Evolutionary conservation across 2,888 invertebrate genomes (phyloP).

Genomic region (Plusia festucae): DNA sequence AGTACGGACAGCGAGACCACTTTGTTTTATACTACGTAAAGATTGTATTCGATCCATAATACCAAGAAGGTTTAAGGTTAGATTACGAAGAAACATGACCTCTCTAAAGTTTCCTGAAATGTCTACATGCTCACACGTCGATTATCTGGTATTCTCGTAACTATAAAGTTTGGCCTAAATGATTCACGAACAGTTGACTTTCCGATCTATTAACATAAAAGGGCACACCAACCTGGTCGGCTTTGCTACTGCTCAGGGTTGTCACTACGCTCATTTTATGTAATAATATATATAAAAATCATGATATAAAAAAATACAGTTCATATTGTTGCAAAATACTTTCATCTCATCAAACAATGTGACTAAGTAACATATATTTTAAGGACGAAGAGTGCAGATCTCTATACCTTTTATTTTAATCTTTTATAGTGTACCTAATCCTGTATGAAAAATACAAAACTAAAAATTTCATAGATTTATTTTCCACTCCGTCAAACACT

Average conservation of each 20-base stretch:
- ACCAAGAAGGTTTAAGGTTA: slow-evolving; percentile 1
- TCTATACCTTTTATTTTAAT: neutral
- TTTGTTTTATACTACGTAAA: no score
- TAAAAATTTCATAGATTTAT: slow-evolving; percentile 12
- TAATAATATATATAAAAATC: neutral
- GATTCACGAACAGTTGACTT: slow-evolving; percentile 54
- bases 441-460: neutral
- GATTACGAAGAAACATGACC: slow-evolving; percentile 16
- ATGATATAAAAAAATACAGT: no score
- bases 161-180: slow-evolving; percentile 47
- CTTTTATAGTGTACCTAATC: neutral
- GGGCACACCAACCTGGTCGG: slow-evolving; percentile 46
- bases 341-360: neutral
- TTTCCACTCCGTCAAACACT: slow-evolving; percentile 16
- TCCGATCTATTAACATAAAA: slow-evolving; percentile 58
- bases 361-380: no score
- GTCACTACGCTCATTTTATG: neutral
- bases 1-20: no score
- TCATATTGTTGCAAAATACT: no score
- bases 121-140: slow-evolving; percentile 10
- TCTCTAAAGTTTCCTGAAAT: slow-evolving; percentile 36
- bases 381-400: neutral
- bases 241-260: slow-evolving; percentile 49
- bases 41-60: neutral
- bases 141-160: slow-evolving; percentile 14